These are phyloP conservation scores for Myotis pilosus DNA, from an alignment of 2,797 vertebrate species.

Conservation along the genomic window DNA sequence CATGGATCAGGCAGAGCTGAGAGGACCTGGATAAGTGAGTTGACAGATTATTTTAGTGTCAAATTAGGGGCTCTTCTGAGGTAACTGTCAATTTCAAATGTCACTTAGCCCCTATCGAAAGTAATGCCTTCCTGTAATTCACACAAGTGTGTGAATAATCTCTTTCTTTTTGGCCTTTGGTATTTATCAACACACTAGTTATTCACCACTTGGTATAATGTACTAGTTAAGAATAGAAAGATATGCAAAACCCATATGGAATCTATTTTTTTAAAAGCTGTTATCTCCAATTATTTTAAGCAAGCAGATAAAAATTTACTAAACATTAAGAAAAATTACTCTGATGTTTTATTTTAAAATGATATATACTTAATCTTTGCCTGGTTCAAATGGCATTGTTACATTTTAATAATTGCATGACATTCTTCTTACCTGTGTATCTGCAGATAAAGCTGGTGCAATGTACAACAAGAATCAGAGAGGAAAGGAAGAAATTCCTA, in stretches of 20 bases:
- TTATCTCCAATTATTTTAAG: conserved; percentile 23
- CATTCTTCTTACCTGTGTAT: conserved; percentile 87
- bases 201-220: background rate
- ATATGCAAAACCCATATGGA: background rate
- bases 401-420: background rate
- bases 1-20: background rate
- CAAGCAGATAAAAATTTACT: conserved; percentile 34
- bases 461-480: conserved; percentile 84
- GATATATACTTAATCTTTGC: background rate
- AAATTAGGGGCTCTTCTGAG: background rate
- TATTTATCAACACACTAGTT: background rate
- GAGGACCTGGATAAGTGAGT: background rate
- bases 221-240: background rate
- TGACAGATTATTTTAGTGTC: background rate
- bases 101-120: background rate
- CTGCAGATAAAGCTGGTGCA: conserved; percentile 93
- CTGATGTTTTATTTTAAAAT: background rate
- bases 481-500: conserved; percentile 94
- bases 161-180: background rate
- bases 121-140: background rate
- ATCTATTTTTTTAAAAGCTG: background rate
- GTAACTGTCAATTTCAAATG: background rate
- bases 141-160: background rate
- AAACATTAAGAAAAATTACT: background rate
- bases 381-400: background rate